Conservation (phyloP, 2,113 vertebrate species). For the Coreoperca whiteheadi region DNA sequence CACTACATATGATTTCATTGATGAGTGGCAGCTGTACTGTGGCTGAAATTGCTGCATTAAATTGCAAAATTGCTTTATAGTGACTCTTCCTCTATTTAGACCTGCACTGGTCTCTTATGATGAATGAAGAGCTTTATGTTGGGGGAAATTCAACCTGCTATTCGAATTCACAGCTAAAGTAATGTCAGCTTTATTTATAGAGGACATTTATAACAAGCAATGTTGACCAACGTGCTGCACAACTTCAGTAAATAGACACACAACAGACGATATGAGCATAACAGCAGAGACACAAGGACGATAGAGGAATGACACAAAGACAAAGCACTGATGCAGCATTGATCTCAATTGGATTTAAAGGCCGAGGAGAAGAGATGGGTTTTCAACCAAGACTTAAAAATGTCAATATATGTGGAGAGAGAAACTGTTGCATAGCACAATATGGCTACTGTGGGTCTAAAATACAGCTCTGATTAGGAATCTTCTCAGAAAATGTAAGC, state of each 20-base stretch:
- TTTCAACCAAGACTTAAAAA: slow-evolving; percentile 48
- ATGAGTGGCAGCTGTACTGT: not conserved
- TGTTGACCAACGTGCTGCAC: slow-evolving; percentile 13
- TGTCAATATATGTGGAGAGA: slow-evolving; percentile 43
- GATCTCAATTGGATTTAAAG: slow-evolving; percentile 63
- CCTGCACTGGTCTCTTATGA: not conserved
- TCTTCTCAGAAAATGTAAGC: not conserved
- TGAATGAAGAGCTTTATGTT: not conserved
- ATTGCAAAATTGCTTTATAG: not conserved
- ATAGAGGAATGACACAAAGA: slow-evolving; percentile 15
- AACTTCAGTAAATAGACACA: slow-evolving; percentile 7
- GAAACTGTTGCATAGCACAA: slow-evolving; percentile 2
- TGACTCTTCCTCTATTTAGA: not conserved
- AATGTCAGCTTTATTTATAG: slow-evolving; percentile 3
- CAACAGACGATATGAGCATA: not conserved
- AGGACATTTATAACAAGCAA: slow-evolving; percentile 12
- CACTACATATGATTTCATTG: slow-evolving; percentile 22
- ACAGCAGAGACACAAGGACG: slow-evolving; percentile 25
- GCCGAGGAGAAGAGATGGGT: slow-evolving; percentile 47
- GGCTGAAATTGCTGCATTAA: not conserved
- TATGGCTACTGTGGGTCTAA: not conserved
- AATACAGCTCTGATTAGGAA: slow-evolving; percentile 2
- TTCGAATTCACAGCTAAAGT: slow-evolving; percentile 5
- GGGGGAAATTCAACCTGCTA: not conserved
- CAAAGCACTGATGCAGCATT: slow-evolving; percentile 49